Base-by-base conservation (phyloP, 1,140 invertebrate species). In the Dermatophagoides farinae region DNA sequence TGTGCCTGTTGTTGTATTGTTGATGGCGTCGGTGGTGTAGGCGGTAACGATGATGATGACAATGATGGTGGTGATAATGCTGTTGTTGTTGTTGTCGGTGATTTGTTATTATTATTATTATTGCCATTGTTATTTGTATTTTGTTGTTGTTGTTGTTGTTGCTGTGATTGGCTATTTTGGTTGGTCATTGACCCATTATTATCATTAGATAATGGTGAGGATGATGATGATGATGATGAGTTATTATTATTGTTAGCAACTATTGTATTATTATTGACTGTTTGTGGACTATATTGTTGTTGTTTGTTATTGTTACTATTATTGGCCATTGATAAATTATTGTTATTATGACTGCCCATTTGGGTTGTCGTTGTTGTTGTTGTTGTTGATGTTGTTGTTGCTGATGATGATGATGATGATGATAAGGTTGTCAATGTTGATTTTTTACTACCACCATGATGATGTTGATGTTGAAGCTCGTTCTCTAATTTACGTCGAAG, bases 401-500 rank as follows among this genome's bases (percentile, higher is more conserved):
- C 20, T 23, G 54, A 4, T 57, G 38, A 6, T n/a, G 57, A 40
- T 12, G 14, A 4, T 18, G 58, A 49, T n/a, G 25, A 16, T 12
- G 53, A 55, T 44, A 5, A 22, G 12, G 12, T 58, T 40, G 41
- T 43, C 20, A 10, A 12, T 55, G 61, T 40, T 38, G 53, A 14
- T 57, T 25, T 8, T 54, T 54, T 6, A 10, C 20, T 10, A 41
- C 8, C 1, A 41, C 11, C 22, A 18, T 62, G 43, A 16, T 64
- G 62, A 12, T 18, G 8, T 52, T 55, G 44, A 18, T 63, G 61
- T 31, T 31, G 31, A n/a, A 64, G 18, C 18, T 64, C 62, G 9
- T 64, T 51, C 38, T 64, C 62, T 12, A 64, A 38, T 25, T 64
- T 64, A 25, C 54, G 51, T 1, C 62, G 58, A 57, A 61, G 60